phyloP scores from a whole-genome alignment of 2,113 vertebrate genomes.

The Columba livia region DNA sequence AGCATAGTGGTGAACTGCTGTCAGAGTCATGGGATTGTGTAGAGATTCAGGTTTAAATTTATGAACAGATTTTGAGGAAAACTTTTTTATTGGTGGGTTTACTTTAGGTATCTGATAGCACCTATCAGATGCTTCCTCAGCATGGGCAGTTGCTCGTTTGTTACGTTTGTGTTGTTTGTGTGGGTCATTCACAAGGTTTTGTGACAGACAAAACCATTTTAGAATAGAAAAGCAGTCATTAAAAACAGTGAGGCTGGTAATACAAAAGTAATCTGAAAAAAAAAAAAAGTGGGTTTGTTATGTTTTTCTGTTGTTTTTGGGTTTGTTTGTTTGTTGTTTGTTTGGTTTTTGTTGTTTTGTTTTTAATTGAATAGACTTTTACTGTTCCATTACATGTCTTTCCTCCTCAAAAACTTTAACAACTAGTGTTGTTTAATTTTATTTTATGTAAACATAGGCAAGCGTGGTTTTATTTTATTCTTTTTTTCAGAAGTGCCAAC shows the following conservation, averaged over 20 bases:
- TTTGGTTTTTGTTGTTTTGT: too few species aligned
- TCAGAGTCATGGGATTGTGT: background rate
- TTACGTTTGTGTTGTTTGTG: background rate
- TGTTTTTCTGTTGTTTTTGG: too few species aligned
- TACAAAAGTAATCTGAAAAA: background rate
- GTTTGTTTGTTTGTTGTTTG: too few species aligned
- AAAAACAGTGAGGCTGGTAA: background rate
- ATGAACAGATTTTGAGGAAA: background rate
- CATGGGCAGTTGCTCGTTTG: background rate
- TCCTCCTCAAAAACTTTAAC: background rate
- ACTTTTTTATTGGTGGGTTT: background rate
- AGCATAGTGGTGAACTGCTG: background rate
- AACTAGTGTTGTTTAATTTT: background rate
- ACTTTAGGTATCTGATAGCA: background rate
- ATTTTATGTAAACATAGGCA: background rate
- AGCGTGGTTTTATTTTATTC: accelerated
- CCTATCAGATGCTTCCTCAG: background rate
- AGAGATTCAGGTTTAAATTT: background rate
- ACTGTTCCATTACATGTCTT: background rate
- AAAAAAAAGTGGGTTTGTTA: too few species aligned
- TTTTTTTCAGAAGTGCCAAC: too few species aligned
- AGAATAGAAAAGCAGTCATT: background rate
- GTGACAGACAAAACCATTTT: background rate
- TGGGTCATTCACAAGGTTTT: background rate
- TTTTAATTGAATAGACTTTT: background rate